Conservation (phyloP, 2,888 invertebrate genomes). For the Coelopa pilipes region DNA sequence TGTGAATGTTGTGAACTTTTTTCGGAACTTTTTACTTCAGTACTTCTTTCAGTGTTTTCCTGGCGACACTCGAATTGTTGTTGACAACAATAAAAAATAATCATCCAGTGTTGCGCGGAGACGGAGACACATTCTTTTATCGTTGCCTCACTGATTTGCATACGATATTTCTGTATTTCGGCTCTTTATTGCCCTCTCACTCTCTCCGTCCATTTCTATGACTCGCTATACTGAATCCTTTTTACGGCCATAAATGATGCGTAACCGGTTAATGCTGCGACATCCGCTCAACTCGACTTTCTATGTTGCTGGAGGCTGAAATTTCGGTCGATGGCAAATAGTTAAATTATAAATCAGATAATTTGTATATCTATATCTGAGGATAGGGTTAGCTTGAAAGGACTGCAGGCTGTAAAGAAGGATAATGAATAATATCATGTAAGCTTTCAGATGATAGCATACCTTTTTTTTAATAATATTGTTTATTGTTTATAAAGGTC, state of each 20-base stretch:
- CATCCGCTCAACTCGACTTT: background rate
- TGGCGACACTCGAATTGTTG: constrained; percentile 41
- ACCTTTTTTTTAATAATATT: too few relatives aligned
- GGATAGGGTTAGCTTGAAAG: too few relatives aligned
- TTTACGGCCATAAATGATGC: constrained; percentile 37
- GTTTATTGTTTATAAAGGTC: too few relatives aligned
- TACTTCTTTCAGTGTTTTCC: background rate
- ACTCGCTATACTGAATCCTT: constrained; percentile 25
- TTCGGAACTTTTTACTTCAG: background rate
- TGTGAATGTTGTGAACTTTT: background rate
- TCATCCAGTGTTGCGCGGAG: constrained; percentile 49
- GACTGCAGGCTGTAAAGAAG: too few relatives aligned
- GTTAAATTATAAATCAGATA: background rate
- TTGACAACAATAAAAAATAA: constrained; percentile 61
- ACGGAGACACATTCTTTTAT: constrained; percentile 3
- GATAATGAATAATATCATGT: too few relatives aligned
- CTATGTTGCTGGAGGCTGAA: background rate
- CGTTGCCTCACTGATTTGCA: constrained; percentile 26
- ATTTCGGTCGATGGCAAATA: background rate
- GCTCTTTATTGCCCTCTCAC: constrained; percentile 22
- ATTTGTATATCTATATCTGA: too few relatives aligned
- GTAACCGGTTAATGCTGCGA: constrained; percentile 30
- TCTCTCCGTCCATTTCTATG: too few relatives aligned
- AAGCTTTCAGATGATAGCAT: too few relatives aligned
- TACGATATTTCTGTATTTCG: constrained; percentile 11